Evolutionary conservation across 64 coral and sea anemone species (phyloP), one percentile per base, ranked within the genome.

Genomic region (Catalaphyllia jardinei): DNA sequence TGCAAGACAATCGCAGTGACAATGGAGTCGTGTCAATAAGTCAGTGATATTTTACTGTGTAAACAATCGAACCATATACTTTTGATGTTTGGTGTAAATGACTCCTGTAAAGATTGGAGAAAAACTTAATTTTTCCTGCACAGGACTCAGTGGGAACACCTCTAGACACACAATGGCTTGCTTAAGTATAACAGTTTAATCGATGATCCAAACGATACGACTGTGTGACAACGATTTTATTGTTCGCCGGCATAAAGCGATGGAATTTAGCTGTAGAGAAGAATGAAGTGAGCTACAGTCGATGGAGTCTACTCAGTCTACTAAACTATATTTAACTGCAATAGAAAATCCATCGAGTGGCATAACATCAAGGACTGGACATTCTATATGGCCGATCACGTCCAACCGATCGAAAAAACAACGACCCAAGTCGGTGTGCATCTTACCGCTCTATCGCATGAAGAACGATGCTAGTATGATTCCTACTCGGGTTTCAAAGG

Each of bases 401-500:
- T 25, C 62, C 0, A 84, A 51, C 35, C 31, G 12, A 84, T 51
- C 33, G 35, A 16, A 69, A 12, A 49, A 38, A 31, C 60, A 65
- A 27, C 81, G 81, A 19, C 81, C 81, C 4, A 42, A 13, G 24
- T 85, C 62, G 11, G 81, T 85, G 19, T 85, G 81, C 35, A 14
- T 85, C 16, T 31, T 85, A 71, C 81, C 81, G 9, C 25, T 71
- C 19, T 27, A 67, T 14, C 63, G 33, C 24, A 11, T 85, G 33
- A 85, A 71, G 33, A 69, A 8, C 65, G 62, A 85, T 51, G 22
- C 51, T 27, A 9, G 14, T 71, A 38, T 10, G 13, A 24, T 69
- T 38, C 35, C 81, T 27, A 6, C 62, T 29, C 90, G 90, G 13
- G 90, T 92, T 60, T 84, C 84, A 13, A 87, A 60, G 55, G 90